These are phyloP conservation scores for Oncorhynchus gorbuscha DNA, from an alignment of 2,113 vertebrate genomes.

Conservation along the genomic window DNA sequence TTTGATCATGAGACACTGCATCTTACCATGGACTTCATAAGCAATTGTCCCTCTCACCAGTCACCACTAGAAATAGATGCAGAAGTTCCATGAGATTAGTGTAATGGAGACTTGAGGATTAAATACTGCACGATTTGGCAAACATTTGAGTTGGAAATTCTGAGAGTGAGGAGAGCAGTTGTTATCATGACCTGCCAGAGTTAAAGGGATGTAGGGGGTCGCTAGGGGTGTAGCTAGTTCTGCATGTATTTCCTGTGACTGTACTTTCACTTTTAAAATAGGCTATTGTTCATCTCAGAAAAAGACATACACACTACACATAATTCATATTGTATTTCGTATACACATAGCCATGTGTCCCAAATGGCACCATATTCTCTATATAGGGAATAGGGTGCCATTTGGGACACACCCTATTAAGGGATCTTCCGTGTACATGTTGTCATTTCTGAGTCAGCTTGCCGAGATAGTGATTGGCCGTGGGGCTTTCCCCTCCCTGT, in stretches of 20 bases:
- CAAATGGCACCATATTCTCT: too few species aligned
- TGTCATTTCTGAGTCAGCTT: background rate
- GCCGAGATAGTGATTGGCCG: background rate
- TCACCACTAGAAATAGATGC: background rate
- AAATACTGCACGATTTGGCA: background rate
- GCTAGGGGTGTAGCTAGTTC: background rate
- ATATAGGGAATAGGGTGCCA: background rate
- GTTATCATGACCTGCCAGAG: background rate
- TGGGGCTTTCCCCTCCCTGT: background rate
- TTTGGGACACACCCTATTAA: background rate
- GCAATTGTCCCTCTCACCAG: background rate
- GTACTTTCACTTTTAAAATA: background rate
- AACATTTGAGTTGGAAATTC: background rate
- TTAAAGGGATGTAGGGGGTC: background rate
- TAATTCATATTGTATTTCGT: background rate
- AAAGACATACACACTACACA: background rate
- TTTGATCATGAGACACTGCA: too few species aligned
- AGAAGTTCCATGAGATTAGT: background rate
- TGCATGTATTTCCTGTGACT: background rate
- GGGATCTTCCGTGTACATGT: background rate
- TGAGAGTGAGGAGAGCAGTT: background rate
- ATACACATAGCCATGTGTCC: too few species aligned
- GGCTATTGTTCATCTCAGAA: background rate
- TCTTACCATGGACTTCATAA: too few species aligned
- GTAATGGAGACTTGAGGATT: background rate